Percentiles rank a stretch among this genome's conserved stretches.
These are phyloP conservation scores for Acrobeloides nanus DNA, from an alignment of 2,888 invertebrate genomes.

Conservation along the genomic window DNA sequence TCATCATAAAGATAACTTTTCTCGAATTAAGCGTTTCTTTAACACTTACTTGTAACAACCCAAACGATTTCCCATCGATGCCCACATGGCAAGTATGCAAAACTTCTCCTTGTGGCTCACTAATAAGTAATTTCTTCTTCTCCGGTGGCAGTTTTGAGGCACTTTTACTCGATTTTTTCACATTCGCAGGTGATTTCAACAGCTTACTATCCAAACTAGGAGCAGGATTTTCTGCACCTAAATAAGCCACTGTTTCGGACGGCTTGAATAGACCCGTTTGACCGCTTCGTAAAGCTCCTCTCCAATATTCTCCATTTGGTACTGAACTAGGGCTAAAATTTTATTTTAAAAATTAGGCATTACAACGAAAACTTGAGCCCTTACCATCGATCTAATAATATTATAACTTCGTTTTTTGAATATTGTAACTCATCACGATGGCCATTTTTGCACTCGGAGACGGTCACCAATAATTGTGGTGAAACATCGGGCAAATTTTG, in stretches of 20 bases:
- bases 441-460: conserved; percentile 62
- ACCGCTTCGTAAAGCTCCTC: conserved; percentile 78
- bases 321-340: conserved; percentile 34
- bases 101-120: conserved; percentile 88
- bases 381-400: conserved; percentile 77
- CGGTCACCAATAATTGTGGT: conserved; percentile 85
- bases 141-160: conserved; percentile 20
- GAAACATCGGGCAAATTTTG: conserved; percentile 70
- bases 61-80: conserved; percentile 90
- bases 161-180: not conserved
- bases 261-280: conserved; percentile 90
- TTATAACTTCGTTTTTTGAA: conserved; percentile 79
- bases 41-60: conserved; percentile 66
- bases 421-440: conserved; percentile 71
- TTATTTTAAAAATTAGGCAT: not conserved
- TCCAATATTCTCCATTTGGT: conserved; percentile 66
- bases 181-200: not conserved
- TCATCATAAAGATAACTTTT: not conserved
- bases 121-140: conserved; percentile 66
- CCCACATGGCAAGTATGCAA: conserved; percentile 94
- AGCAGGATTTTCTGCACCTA: conserved; percentile 64
- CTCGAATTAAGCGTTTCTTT: not conserved
- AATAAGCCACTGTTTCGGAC: conserved; percentile 75
- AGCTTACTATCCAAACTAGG: conserved; percentile 3
- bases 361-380: not conserved